Evolutionary conservation across 2,113 vertebrate genomes (phyloP), one percentile per base, ranked within the genome.

Genomic region (Ammodytes marinus): DNA sequence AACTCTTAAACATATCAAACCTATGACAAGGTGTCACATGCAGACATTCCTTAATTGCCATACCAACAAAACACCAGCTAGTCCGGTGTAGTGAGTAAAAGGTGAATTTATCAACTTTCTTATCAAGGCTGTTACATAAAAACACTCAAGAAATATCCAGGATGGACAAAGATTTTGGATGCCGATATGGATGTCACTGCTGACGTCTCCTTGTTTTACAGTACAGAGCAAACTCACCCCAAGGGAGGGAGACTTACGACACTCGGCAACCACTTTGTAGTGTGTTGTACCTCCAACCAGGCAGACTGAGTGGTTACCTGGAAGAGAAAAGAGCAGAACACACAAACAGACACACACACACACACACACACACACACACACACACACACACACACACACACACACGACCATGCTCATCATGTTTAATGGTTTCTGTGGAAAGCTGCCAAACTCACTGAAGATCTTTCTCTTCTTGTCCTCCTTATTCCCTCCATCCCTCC

Each of bases 401-500:
- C 2, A 81, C 55, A 69, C 19, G 4, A 42, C 71, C 74, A 78
- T 37, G 63, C 57, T 64, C 69, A 67, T 76, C 27, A 46, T 53
- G 68, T 90, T 83, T 90, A 90, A 92, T 93, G 90, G 89, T 91
- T 82, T 92, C 47, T 35, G 46, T 91, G 90, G 89, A 93, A 89
- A 84, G 69, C 59, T 89, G 91, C 89, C 93, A 93, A 88, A 77
- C 53, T 74, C 76, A 64, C 69, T 82, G 57, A 69, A 54, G 50
- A 63, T 80, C 69, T 80, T 35, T 68, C 49, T 79, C 10, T 57
- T 53, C 43, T 46, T 64, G 46, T 39, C 74, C 15, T 57, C 54
- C 52, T 50, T 46, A 27, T 67, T 78, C 74, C 57, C 42, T 82
- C 43, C 67, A 73, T 75, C 72, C 68, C 50, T 78, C 74, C 69